phyloP scores from a whole-genome alignment of 2,888 invertebrate species.

The Drosophila stalkeri region DNA sequence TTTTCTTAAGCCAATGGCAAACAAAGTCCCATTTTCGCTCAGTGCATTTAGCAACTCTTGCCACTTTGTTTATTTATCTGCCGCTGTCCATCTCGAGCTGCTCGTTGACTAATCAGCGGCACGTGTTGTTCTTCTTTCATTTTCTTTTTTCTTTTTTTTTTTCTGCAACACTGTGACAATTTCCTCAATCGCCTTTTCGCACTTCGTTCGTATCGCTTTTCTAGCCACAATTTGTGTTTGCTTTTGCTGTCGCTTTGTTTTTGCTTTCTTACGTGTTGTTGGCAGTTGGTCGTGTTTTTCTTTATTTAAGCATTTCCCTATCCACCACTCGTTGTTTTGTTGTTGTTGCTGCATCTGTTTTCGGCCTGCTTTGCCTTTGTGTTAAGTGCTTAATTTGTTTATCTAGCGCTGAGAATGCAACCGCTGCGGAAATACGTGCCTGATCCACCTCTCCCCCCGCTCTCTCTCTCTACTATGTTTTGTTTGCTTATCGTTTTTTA shows the following conservation, averaged over 20 bases:
- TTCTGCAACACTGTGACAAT: conserved; percentile 76
- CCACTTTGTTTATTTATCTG: conserved; percentile 20
- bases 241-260: conserved; percentile 26
- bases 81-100: conserved; percentile 17
- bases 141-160: background rate
- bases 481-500: conserved; percentile 73
- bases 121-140: conserved; percentile 60
- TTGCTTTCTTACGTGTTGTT: conserved; percentile 53
- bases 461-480: background rate
- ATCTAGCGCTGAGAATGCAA: conserved; percentile 64
- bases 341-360: conserved; percentile 28
- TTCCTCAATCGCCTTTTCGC: conserved; percentile 61
- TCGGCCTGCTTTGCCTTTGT: conserved; percentile 42
- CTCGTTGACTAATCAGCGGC: conserved; percentile 73
- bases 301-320: conserved; percentile 44
- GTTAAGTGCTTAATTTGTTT: conserved; percentile 67
- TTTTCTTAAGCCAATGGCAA: too few species aligned
- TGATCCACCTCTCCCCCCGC: background rate
- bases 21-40: background rate
- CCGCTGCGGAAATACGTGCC: conserved; percentile 73
- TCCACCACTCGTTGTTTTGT: conserved; percentile 2
- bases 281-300: conserved; percentile 45
- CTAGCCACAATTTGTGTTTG: conserved; percentile 22
- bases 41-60: conserved; percentile 27
- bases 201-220: conserved; percentile 49